Percentiles rank a stretch among this genome's conserved stretches.
Conservation (phyloP, 1,140 invertebrate species). For the Papilio xuthus region DNA sequence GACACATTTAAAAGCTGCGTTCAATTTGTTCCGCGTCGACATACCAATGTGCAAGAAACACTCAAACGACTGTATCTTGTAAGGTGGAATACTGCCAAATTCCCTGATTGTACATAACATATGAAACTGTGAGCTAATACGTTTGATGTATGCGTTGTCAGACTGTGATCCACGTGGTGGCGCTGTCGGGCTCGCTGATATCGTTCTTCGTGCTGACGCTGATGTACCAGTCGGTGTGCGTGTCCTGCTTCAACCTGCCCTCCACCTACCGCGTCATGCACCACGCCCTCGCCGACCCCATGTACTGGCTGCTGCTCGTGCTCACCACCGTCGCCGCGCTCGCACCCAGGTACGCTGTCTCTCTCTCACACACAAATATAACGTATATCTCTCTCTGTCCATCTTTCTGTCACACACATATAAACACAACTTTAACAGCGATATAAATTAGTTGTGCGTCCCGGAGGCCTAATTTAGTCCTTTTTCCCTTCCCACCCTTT, state of each 20-base stretch:
- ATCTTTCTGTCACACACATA: too few species aligned
- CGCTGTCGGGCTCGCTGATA: conserved; percentile 89
- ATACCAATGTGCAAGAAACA: too few species aligned
- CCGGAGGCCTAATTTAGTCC: too few species aligned
- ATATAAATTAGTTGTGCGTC: too few species aligned
- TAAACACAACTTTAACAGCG: neutral
- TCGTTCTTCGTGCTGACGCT: conserved; percentile 93
- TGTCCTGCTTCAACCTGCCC: conserved; percentile 89
- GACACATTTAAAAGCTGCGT: too few species aligned
- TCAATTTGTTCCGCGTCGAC: too few species aligned
- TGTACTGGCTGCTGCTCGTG: conserved; percentile 91
- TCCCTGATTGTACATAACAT: neutral
- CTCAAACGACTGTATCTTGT: too few species aligned
- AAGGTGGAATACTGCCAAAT: neutral
- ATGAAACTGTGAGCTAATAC: neutral
- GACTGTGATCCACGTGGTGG: conserved; percentile 92
- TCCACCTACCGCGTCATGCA: conserved; percentile 94
- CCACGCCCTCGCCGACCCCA: conserved; percentile 86
- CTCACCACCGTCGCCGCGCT: conserved; percentile 90
- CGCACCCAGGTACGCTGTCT: conserved; percentile 87
- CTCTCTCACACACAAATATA: neutral
- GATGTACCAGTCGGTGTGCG: conserved; percentile 90
- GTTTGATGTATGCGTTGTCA: conserved; percentile 77
- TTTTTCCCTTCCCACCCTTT: too few species aligned
- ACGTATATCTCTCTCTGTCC: neutral